A percentile compares a stretch with the other conserved stretches of the same genome.
These are phyloP conservation scores for Eufriesea mexicana DNA, from an alignment of 1,140 invertebrate genomes.

Conservation along the genomic window DNA sequence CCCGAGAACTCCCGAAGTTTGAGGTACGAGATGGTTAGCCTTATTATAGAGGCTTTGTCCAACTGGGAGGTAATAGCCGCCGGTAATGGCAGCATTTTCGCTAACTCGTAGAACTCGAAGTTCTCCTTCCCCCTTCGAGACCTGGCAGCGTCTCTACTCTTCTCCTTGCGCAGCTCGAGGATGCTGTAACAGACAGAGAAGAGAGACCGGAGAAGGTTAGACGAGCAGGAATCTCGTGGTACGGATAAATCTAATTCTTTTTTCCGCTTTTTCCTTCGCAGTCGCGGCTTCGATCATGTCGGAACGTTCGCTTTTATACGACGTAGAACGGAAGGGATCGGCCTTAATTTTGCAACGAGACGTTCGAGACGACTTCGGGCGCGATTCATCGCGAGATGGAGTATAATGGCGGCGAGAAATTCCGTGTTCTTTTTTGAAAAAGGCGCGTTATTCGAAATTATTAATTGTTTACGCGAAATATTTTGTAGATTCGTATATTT, in stretches of 20 bases:
- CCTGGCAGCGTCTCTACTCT: constrained; percentile 97
- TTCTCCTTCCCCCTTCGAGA: constrained; percentile 98
- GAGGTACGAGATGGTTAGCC: constrained; percentile 98
- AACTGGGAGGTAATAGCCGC: constrained; percentile 98
- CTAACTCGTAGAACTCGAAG: constrained; percentile 98
- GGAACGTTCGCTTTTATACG: not conserved
- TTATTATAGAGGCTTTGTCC: constrained; percentile 99
- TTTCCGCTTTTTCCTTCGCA: not conserved
- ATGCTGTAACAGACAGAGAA: constrained; percentile 89
- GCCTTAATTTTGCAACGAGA: not conserved
- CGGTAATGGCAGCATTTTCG: constrained; percentile 97
- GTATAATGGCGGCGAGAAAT: no score
- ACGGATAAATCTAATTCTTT: constrained; percentile 24
- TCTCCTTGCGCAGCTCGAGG: constrained; percentile 97
- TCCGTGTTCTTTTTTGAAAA: no score
- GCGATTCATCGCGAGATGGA: not conserved
- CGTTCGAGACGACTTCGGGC: not conserved
- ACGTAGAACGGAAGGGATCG: not conserved
- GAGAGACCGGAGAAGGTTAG: constrained; percentile 61
- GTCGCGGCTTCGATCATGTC: constrained; percentile 4
- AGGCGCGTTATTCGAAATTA: no score
- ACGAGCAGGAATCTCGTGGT: constrained; percentile 13
- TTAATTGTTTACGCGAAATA: no score
- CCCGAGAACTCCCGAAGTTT: constrained; percentile 97
- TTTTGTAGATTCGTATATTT: no score